phyloP scores from a whole-genome alignment of 2,888 invertebrate genomes.

The Tachina grossa region DNA sequence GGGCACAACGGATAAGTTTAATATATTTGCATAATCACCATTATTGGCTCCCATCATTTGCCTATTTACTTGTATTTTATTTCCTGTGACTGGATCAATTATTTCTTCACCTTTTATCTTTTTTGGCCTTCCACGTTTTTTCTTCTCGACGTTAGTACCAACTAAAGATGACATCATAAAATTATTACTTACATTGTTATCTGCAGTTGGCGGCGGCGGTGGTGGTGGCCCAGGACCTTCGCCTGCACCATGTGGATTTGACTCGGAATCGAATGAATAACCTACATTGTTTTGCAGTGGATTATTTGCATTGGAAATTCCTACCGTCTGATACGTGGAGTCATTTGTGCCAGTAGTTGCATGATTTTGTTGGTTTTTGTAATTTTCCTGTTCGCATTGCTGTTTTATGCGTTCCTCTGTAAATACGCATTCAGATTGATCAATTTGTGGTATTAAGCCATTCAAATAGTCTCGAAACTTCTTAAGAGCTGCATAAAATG shows the following conservation, averaged over 20 bases:
- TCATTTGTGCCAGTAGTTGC: slow-evolving; percentile 5
- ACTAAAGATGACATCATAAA: slow-evolving; percentile 59
- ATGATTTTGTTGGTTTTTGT: slow-evolving; percentile 53
- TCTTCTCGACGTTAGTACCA: slow-evolving; percentile 87
- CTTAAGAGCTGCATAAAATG: slow-evolving; percentile 97
- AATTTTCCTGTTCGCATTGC: slow-evolving; percentile 84
- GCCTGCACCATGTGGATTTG: slow-evolving; percentile 26
- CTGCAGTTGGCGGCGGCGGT: slow-evolving; percentile 15
- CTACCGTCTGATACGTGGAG: slow-evolving; percentile 13
- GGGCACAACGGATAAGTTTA: slow-evolving; percentile 78
- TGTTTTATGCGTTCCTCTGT: slow-evolving; percentile 88
- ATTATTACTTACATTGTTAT: slow-evolving; percentile 29
- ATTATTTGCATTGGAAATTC: slow-evolving; percentile 32
- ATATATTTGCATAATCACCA: slow-evolving; percentile 81
- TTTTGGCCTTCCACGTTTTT: slow-evolving; percentile 95
- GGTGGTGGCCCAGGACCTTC: slow-evolving; percentile 55
- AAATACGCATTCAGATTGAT: slow-evolving; percentile 94
- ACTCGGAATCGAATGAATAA: slow-evolving; percentile 48
- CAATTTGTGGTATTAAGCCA: slow-evolving; percentile 92
- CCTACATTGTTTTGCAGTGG: slow-evolving; percentile 39
- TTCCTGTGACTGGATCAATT: slow-evolving; percentile 86
- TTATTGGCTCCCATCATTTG: slow-evolving; percentile 79
- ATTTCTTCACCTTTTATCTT: slow-evolving; percentile 83
- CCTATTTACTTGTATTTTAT: slow-evolving; percentile 71
- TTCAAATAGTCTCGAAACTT: slow-evolving; percentile 97